Evolutionary conservation across 2,113 vertebrate species (phyloP).

Genomic region (Vanacampus margaritifer): DNA sequence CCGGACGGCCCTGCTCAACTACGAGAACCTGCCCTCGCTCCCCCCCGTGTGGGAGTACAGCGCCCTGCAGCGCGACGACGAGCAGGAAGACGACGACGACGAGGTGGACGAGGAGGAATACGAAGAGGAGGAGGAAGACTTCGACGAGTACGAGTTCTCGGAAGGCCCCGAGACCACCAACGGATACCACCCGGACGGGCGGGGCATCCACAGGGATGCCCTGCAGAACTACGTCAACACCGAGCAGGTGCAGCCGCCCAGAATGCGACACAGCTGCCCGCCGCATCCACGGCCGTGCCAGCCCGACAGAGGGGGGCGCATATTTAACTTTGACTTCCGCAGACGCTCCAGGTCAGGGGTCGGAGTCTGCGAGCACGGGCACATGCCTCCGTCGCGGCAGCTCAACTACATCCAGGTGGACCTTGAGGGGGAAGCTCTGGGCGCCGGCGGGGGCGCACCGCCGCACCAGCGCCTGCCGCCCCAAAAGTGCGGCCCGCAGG

Average conservation of each 20-base stretch:
- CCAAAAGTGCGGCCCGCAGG: constrained; percentile 67
- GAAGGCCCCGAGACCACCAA: constrained; percentile 80
- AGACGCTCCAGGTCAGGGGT: constrained; percentile 67
- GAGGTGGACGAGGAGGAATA: constrained; percentile 75
- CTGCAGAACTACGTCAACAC: constrained; percentile 84
- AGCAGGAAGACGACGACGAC: constrained; percentile 76
- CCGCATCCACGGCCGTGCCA: constrained; percentile 66
- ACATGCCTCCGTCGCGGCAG: constrained; percentile 83
- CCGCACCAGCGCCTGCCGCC: constrained; percentile 74
- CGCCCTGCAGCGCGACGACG: constrained; percentile 75
- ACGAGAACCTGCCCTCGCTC: constrained; percentile 92
- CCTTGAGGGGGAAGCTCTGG: constrained; percentile 79
- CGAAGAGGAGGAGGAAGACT: constrained; percentile 77
- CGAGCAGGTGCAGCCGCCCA: constrained; percentile 69
- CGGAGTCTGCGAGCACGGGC: constrained; percentile 68
- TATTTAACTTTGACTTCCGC: constrained; percentile 95
- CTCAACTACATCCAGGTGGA: constrained; percentile 99
- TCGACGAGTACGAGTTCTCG: constrained; percentile 78
- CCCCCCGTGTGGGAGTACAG: constrained; percentile 93
- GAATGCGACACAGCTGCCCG: constrained; percentile 59
- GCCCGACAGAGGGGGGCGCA: constrained; percentile 65
- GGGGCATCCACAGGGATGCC: constrained; percentile 75
- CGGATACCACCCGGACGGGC: constrained; percentile 82
- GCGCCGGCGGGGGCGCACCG: constrained; percentile 52
- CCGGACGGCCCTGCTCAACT: constrained; percentile 86